Base-by-base conservation (phyloP, 30 jellyfish, hydroid and myxozoan genomes). In the Mastigias papua region DNA sequence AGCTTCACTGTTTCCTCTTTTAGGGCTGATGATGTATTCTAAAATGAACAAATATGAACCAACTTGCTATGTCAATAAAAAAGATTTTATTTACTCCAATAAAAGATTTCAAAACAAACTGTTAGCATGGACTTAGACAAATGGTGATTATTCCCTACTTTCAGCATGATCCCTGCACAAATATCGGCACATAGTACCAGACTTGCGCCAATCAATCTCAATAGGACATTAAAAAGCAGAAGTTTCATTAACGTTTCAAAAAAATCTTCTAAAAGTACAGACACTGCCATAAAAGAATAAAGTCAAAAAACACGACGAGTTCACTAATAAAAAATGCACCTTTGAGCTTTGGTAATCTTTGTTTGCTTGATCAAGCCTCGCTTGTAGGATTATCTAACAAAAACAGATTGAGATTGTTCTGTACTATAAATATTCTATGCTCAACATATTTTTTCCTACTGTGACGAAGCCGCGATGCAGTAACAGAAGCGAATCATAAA, bases 341-440 rank as follows among this genome's bases (percentile, higher is more conserved):
- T 70, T 69, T 29, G 70, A 23, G 30, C 1, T 57, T 32, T 83
- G 86, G 80, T 69, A 83, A 20, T 83, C 93, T 27, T 72, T 69
- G 30, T 49, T 8, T 0, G 93, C 87, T 42, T 83, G 93, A 57
- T 71, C 87, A 23, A 83, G 93, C 11, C 93, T 71, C 30, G 93
- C 86, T 17, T 83, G 64, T 26, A 66, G 58, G 21, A 83, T 69
- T 22, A 71, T 73, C 93, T 83, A 80, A 13, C 21, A 82, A 57
- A 35, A 26, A 76, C 48, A 48, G 29, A 50, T 1, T 27, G 7
- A 7, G 58, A 9, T 46, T 16, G 22, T n/a, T 3, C 5, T 11
- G 11, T 3, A 37, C 54, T 5, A 37, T 37, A 11, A 3, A 5
- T 3, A 37, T 3, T 37, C 54, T 3, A 11, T 3, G 54, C 54